phyloP scores from a whole-genome alignment of 2,797 vertebrate genomes.

The Triplophysa yarkandensis region DNA sequence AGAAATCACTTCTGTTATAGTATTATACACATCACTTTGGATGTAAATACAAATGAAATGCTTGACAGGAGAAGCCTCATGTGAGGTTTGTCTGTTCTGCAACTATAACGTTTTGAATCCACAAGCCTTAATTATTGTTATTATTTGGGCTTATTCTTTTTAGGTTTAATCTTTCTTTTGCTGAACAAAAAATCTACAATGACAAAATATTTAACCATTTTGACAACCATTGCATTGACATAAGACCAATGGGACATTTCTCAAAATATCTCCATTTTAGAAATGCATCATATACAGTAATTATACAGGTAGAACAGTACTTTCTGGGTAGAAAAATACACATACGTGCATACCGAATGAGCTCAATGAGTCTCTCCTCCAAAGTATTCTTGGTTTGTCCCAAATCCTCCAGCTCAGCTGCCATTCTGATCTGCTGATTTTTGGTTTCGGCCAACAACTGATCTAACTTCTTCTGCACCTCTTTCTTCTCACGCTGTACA shows the following conservation, averaged over 20 bases:
- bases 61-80: background rate
- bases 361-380: slow-evolving; percentile 93
- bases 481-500: slow-evolving; percentile 70
- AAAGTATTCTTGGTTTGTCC: slow-evolving; percentile 86
- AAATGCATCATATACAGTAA: too few relatives aligned
- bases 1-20: background rate
- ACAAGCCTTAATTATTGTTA: too few relatives aligned
- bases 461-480: slow-evolving; percentile 75
- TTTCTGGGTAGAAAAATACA: too few relatives aligned
- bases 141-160: too few relatives aligned
- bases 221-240: too few relatives aligned
- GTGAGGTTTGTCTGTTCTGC: background rate
- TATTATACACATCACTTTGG: background rate
- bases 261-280: too few relatives aligned
- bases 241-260: too few relatives aligned
- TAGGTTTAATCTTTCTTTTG: too few relatives aligned
- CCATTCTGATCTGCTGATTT: slow-evolving; percentile 75
- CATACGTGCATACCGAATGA: slow-evolving; percentile 80
- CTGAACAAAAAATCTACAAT: too few relatives aligned
- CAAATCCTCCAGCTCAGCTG: slow-evolving; percentile 90
- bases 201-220: too few relatives aligned
- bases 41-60: background rate
- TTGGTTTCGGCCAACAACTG: slow-evolving; percentile 72
- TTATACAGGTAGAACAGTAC: too few relatives aligned
- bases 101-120: background rate